Evolutionary conservation across 1,140 invertebrate genomes (phyloP).

Genomic region (Tyrophagus putrescentiae): DNA sequence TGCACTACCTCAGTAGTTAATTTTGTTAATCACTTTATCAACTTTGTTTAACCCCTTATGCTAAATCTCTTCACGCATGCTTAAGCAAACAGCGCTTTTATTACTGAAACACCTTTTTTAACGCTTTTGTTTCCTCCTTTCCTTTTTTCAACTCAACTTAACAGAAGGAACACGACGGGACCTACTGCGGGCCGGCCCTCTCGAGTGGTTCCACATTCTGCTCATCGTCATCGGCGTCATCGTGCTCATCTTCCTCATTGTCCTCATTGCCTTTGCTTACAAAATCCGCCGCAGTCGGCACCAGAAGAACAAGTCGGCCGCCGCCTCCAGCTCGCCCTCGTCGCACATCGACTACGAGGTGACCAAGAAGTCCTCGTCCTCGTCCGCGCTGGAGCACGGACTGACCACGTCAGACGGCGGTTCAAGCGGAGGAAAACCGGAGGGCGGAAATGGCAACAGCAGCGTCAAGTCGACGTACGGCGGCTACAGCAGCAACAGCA

Average conservation of each 20-base stretch:
- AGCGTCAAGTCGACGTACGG: background rate
- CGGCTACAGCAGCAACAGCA: background rate
- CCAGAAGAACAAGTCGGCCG: background rate
- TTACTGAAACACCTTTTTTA: background rate
- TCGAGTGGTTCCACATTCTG: background rate
- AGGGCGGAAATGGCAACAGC: background rate
- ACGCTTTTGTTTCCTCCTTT: too few species aligned
- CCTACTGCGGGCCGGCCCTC: background rate
- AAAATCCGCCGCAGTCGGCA: background rate
- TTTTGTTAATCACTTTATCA: too few species aligned
- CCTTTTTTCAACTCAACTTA: background rate
- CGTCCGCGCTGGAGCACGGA: background rate
- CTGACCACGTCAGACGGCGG: background rate
- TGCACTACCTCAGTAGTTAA: too few species aligned
- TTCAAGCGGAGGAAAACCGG: background rate
- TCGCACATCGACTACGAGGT: background rate
- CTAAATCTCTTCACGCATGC: background rate
- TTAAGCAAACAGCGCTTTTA: background rate
- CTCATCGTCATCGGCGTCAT: background rate
- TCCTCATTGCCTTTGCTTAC: conserved; percentile 9
- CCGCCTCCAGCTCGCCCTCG: background rate
- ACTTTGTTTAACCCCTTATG: background rate
- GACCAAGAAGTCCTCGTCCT: background rate
- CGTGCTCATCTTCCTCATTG: conserved; percentile 1
- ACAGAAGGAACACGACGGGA: background rate